These are phyloP conservation scores for Nomia melanderi DNA, from an alignment of 1,140 invertebrate species.

Conservation along the genomic window DNA sequence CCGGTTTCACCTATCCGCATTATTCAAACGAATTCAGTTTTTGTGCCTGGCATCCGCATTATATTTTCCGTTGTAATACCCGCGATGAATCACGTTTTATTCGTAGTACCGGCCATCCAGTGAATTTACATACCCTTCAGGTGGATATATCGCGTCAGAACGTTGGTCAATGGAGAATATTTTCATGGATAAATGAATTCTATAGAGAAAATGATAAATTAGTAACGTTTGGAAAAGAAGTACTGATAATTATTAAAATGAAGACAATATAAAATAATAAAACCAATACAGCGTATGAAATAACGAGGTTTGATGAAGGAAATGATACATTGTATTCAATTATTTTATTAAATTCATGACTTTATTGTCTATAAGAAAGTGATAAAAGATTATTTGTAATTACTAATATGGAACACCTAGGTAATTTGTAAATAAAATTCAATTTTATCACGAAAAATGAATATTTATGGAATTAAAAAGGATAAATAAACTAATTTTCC, in stretches of 20 bases:
- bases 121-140: not conserved
- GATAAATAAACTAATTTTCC: too few species aligned
- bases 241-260: not conserved
- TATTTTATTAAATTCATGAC: too few species aligned
- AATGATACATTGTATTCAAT: too few species aligned
- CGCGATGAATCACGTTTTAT: not conserved
- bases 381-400: too few species aligned
- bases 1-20: not conserved
- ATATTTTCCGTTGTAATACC: not conserved
- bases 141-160: not conserved
- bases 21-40: conserved; percentile 1
- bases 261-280: not conserved
- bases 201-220: too few species aligned
- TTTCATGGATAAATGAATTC: not conserved
- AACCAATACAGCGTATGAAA: not conserved
- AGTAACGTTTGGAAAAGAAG: too few species aligned
- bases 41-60: not conserved
- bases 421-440: too few species aligned
- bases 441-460: too few species aligned
- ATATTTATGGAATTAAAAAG: too few species aligned
- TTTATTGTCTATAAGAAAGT: too few species aligned
- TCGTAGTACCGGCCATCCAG: not conserved
- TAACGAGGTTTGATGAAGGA: too few species aligned
- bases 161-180: not conserved
- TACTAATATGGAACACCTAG: too few species aligned